Evolutionary conservation across 1,140 invertebrate genomes (phyloP), one percentile per base, ranked within the genome.

Genomic region (Drosophila grimshawi): DNA sequence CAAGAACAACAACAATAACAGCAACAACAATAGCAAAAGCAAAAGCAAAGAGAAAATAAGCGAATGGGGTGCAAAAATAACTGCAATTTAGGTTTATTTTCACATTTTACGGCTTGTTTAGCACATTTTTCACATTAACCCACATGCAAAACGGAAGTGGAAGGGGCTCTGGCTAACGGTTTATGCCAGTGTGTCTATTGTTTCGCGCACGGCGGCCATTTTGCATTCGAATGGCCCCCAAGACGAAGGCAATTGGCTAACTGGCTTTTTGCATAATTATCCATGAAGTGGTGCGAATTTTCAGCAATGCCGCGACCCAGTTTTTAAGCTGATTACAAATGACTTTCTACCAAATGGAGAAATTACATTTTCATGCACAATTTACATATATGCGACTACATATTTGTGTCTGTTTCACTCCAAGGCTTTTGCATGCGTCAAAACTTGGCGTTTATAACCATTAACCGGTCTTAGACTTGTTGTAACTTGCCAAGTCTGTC

Each of bases 51-150:
- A 41, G 45, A 53, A 33, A 43, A n/a, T 8, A 48, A 46, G 51
- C 77, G 57, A 63, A 63, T 75, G 66, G 57, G 56, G 5, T 48
- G 45, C 11, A 51, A 64, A 43, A 56, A 49, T 49, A 61, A 55
- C 30, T 51, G 52, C 68, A 74, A 69, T 69, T 62, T 69, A 62
- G 27, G 43, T 75, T 57, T 62, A 49, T 71, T 65, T 57, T 64
- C 5, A 43, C 52, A 49, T 71, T 72, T 72, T 66, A 45, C 60
- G 37, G 55, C 62, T 74, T 72, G 82, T 67, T 86, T 86, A 86
- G 83, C 82, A 86, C 82, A 86, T 88, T 86, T 86, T 75, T 60
- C 83, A 83, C 83, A 86, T 86, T 86, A 86, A 88, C 83, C 82
- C 83, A 86, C 79, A 79, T 79, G 82, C 79, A 59, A 73, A 72